Evolutionary conservation across 2,888 invertebrate species (phyloP).

Genomic region (Ametastegia equiseti): DNA sequence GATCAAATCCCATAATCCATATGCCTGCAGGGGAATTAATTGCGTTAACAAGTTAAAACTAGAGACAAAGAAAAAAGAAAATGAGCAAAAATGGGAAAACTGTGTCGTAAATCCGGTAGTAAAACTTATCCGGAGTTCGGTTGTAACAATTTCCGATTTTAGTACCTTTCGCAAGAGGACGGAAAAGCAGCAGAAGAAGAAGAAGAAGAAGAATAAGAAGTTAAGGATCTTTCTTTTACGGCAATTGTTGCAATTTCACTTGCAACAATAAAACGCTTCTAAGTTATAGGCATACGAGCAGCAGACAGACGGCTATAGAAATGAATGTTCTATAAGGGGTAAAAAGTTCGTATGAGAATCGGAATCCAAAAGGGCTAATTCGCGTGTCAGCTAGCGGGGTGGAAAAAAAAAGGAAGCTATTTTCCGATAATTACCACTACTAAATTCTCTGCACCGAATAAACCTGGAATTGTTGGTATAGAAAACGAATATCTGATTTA

Average conservation of each 20-base stretch:
- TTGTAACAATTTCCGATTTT: conserved; percentile 73
- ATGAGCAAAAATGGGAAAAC: conserved; percentile 13
- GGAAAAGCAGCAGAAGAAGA: not conserved
- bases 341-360: not conserved
- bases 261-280: conserved; percentile 72
- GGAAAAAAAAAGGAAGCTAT: not conserved
- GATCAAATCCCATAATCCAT: no score
- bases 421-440: conserved; percentile 21
- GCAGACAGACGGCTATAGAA: not conserved
- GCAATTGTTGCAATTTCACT: conserved; percentile 71
- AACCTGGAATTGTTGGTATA: conserved; percentile 21
- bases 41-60: conserved; percentile 4
- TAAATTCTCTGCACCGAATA: conserved; percentile 1
- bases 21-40: not conserved
- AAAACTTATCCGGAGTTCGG: conserved; percentile 68
- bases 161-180: conserved; percentile 58
- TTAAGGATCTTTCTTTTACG: conserved; percentile 63
- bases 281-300: not conserved
- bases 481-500: conserved; percentile 29
- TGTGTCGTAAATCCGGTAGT: conserved; percentile 53
- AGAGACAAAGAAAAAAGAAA: conserved; percentile 4
- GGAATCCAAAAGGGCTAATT: not conserved
- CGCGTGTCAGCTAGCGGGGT: not conserved
- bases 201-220: not conserved
- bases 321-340: not conserved